Conservation (phyloP, 2,797 vertebrate species). For the Typhlichthys subterraneus region DNA sequence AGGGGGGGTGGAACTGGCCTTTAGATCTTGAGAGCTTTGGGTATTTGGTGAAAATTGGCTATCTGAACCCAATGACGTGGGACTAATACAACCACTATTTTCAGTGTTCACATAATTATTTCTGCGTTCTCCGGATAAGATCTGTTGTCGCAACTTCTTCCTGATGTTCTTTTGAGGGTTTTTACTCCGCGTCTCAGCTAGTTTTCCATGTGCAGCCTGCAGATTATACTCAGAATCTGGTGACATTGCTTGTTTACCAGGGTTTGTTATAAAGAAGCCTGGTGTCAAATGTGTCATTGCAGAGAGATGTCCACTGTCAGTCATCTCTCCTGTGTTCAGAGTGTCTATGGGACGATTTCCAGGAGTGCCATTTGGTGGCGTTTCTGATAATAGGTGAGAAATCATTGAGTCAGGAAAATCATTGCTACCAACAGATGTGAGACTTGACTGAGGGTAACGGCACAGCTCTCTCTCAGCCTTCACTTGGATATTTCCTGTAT, state of each 20-base stretch:
- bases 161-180: constrained; percentile 69
- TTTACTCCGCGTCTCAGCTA: constrained; percentile 36
- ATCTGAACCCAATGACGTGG: constrained; percentile 31
- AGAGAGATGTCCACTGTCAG: constrained; percentile 68
- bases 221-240: constrained; percentile 37
- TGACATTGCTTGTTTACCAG: constrained; percentile 29
- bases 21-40: constrained; percentile 30
- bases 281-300: constrained; percentile 73
- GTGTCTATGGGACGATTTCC: constrained; percentile 65
- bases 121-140: constrained; percentile 74
- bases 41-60: constrained; percentile 34
- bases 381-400: constrained; percentile 76
- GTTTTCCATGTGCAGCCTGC: constrained; percentile 15
- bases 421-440: constrained; percentile 69
- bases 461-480: constrained; percentile 63
- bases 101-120: constrained; percentile 48
- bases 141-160: constrained; percentile 77
- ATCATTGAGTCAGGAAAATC: constrained; percentile 74
- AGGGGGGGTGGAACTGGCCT: constrained; percentile 28
- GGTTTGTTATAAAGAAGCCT: constrained; percentile 69
- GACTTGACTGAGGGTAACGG: constrained; percentile 72
- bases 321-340: constrained; percentile 63
- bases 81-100: constrained; percentile 33
- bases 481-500: constrained; percentile 69
- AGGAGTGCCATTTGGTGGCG: constrained; percentile 67